These are phyloP conservation scores for Sesia apiformis DNA, from an alignment of 2,888 invertebrate species.

Conservation along the genomic window DNA sequence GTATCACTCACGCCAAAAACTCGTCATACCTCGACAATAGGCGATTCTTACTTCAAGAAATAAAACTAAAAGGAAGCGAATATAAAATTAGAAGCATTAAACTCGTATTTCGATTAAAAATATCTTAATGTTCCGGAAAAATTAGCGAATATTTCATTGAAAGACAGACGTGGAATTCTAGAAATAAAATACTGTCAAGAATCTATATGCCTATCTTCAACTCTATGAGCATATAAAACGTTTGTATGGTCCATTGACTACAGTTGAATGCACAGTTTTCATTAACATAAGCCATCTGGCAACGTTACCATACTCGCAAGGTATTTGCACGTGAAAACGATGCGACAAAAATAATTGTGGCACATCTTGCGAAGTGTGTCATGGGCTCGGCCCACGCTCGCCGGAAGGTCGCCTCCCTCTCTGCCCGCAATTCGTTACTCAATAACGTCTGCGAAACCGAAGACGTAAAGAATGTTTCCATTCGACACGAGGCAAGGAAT, in stretches of 20 bases:
- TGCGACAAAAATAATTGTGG: constrained; percentile 59
- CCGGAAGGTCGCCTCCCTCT: constrained; percentile 57
- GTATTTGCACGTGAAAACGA: constrained; percentile 27
- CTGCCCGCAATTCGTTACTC: constrained; percentile 31
- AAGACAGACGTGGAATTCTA: no score
- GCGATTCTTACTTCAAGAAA: constrained; percentile 1
- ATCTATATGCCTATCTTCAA: neutral
- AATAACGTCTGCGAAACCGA: constrained; percentile 25
- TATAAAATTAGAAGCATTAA: neutral
- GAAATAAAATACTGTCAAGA: no score
- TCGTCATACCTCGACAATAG: neutral
- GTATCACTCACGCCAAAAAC: constrained; percentile 15
- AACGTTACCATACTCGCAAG: neutral
- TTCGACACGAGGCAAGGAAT: neutral
- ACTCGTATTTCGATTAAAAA: neutral
- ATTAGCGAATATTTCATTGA: no score
- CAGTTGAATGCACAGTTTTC: neutral
- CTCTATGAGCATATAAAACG: neutral
- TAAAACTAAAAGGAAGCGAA: neutral
- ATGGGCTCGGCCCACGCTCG: constrained; percentile 67
- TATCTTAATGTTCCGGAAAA: neutral
- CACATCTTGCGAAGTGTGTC: constrained; percentile 64
- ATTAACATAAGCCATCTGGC: neutral
- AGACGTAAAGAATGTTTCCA: constrained; percentile 9
- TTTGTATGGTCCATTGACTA: neutral